Evolutionary conservation across 2,888 invertebrate genomes (phyloP), one percentile per base, ranked within the genome.

Genomic region (Beris chalybata): DNA sequence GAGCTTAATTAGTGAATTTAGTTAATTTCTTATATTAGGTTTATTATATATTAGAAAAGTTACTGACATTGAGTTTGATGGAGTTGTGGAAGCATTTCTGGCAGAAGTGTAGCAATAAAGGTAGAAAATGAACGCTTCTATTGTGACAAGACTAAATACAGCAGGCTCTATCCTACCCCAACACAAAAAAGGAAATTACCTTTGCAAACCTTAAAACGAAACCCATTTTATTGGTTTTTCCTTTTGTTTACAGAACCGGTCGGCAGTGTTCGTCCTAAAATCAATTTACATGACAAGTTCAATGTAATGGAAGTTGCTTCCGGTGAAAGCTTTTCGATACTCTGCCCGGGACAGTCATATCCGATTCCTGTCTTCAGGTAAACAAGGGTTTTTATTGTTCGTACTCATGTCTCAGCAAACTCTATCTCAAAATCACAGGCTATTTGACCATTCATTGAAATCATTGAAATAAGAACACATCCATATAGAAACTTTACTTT

Each of bases 301-400:
- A 64, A 38, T 22, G 32, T 64, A 15, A 55, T 55, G 54, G 47
- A 55, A 64, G 74, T 70, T 0, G 71, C 72, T 69, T 68, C 72
- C 44, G 73, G 71, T 6, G 69, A 73, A 50, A 85, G 83, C 76
- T 81, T 88, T 71, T 87, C 87, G 56, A 79, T 91, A 65, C 82
- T 89, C 74, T 91, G 91, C 79, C 89, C 89, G 61, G 89, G 89
- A 9, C 90, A 90, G 79, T 89, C 88, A 47, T 90, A 85, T 81
- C 90, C 90, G 67, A 86, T 89, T 77, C 90, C 90, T 75, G 78
- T 84, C 71, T 87, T 88, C 85, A 88, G 89, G 89, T 91, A 87
- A 83, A 32, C n/a, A 38, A 1, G 9, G 9, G 22, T 22, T 22
- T 38, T 48, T 15, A 48, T 48, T 48, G 11, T 13, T 15, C 12